Conservation (phyloP, 2,888 invertebrate genomes). For the Elaeidobius kamerunicus region DNA sequence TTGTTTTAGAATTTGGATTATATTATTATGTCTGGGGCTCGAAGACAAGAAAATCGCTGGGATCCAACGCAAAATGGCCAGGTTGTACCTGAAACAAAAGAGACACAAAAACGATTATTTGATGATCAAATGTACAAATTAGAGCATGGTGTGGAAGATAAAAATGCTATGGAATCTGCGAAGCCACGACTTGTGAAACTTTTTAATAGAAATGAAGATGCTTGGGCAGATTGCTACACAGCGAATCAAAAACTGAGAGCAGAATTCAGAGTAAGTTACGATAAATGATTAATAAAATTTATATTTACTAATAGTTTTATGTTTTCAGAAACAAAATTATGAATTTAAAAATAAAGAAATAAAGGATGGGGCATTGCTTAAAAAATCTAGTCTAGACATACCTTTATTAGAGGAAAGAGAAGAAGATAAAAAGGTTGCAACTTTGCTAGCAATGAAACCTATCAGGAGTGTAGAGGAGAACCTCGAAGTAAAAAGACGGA, state of each 20-base stretch:
- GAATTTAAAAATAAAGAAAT: conserved; percentile 67
- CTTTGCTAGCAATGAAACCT: conserved; percentile 67
- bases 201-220: conserved; percentile 72
- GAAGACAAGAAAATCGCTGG: conserved; percentile 97
- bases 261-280: conserved; percentile 71
- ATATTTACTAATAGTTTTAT: conserved; percentile 12
- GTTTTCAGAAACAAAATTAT: conserved; percentile 64
- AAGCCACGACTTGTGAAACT: conserved; percentile 73
- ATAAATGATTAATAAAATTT: not conserved
- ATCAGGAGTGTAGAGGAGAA: conserved; percentile 59
- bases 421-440: conserved; percentile 78
- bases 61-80: conserved; percentile 96
- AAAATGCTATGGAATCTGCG: conserved; percentile 63
- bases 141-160: conserved; percentile 87
- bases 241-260: conserved; percentile 84
- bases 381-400: conserved; percentile 75
- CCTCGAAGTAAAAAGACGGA: conserved; percentile 41
- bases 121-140: conserved; percentile 98
- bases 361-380: conserved; percentile 70
- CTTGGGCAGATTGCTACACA: conserved; percentile 90
- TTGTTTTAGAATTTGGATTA: conserved; percentile 88
- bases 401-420: conserved; percentile 73
- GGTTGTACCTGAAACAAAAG: conserved; percentile 87
- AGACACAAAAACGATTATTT: conserved; percentile 81
- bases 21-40: conserved; percentile 89